Conservation (phyloP, 1,140 invertebrate genomes). For the Cotesia typhae region DNA sequence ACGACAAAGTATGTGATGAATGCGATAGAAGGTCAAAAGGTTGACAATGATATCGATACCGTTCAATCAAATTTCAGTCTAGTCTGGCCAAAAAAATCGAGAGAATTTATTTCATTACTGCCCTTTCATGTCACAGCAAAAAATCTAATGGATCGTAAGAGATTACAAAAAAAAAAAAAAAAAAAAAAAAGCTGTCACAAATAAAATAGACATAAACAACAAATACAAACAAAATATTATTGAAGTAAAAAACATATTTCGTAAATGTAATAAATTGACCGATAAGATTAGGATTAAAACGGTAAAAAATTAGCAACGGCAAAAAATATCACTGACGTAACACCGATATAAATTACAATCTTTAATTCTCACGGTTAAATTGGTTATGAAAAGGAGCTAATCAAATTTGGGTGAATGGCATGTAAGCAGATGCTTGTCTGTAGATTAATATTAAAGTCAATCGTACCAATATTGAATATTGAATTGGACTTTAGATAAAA, state of each 20-base stretch:
- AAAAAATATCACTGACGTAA: too few species aligned
- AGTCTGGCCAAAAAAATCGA: background rate
- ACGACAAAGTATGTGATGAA: background rate
- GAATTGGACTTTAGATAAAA: slow-evolving; percentile 6
- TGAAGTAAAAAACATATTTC: too few species aligned
- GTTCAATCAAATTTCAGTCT: slow-evolving; percentile 11
- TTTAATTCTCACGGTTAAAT: slow-evolving; percentile 13
- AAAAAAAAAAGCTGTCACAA: too few species aligned
- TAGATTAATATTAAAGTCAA: slow-evolving; percentile 18
- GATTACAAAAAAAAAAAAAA: background rate
- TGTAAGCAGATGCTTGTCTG: slow-evolving; percentile 13
- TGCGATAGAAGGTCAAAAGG: slow-evolving; percentile 13
- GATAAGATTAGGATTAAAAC: too few species aligned
- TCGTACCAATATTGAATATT: slow-evolving; percentile 7
- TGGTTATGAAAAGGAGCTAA: background rate
- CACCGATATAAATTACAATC: too few species aligned
- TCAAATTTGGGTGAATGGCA: slow-evolving; percentile 10
- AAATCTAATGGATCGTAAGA: slow-evolving; percentile 1
- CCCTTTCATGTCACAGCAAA: slow-evolving; percentile 9
- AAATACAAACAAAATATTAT: too few species aligned
- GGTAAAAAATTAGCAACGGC: too few species aligned
- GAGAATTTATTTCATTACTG: background rate
- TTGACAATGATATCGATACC: slow-evolving; percentile 10
- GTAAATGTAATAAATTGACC: too few species aligned
- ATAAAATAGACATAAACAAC: too few species aligned